Evolutionary conservation across 2,888 invertebrate species (phyloP), one percentile per base, ranked within the genome.

Genomic region (Camponotus fellah): DNA sequence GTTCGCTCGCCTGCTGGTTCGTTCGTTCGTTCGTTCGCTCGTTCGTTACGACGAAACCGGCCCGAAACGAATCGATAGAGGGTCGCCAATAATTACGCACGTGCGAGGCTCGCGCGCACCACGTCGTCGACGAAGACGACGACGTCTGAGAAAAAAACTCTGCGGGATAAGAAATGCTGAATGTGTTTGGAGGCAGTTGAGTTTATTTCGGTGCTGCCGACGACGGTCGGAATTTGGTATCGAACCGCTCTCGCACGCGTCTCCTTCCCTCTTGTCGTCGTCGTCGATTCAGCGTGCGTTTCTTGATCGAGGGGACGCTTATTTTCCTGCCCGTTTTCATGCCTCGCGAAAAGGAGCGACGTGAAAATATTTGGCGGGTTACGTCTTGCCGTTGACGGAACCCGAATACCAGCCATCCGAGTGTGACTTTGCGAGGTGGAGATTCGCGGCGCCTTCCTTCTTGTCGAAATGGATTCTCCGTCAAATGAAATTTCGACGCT

Each of bases 31-130:
- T 68, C 43, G 65, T 8, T 21, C 56, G 66, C 9, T 68, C 43
- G 65, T 14, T 53, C 49, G 37, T 87, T 84, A 86, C 82, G 80
- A 80, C 88, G 83, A 88, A 88, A 88, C 86, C 80, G 82, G 62
- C 76, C 56, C 81, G 66, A 40, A 17, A 76, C 77, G 82, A 86
- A 88, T 85, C 88, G 86, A 88, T 88, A 82, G 69, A 77, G 83
- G 83, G 84, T 87, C 83, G 77, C 88, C 84, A 85, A 88, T 88
- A 87, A 88, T 88, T 88, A 88, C 88, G 81, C 88, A 84, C 88
- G 88, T 85, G 88, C 76, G 82, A 76, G 34, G 14, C 49, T 26
- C 64, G 75, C 75, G 49, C 64, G 46, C 79, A 8, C 46, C 8
- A 56, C 37, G 21, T 6, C 37, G 69, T 9, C 12, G 3, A 62